Conservation (phyloP, 2,888 invertebrate species). For the Apotomis turbidana region DNA sequence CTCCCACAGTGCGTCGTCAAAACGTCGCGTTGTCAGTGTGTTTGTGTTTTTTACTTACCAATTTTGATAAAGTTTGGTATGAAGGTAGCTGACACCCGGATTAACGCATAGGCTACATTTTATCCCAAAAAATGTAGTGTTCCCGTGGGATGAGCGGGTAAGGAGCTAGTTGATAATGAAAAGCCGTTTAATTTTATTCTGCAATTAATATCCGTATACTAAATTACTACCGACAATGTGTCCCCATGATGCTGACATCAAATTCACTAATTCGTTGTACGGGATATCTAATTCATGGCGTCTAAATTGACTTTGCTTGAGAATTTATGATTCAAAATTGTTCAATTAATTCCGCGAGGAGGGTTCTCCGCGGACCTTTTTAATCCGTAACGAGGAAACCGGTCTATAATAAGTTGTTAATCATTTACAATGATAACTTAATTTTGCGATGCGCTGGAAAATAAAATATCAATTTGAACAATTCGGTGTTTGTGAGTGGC, state of each 20-base stretch:
- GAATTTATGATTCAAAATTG: conserved; percentile 23
- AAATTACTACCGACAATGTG: not conserved
- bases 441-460: not conserved
- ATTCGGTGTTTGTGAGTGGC: not conserved
- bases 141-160: too few species aligned
- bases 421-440: not conserved
- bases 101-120: too few species aligned
- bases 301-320: conserved; percentile 20
- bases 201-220: not conserved
- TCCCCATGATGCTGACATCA: not conserved
- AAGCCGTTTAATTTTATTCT: not conserved
- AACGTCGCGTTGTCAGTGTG: too few species aligned
- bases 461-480: not conserved
- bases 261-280: not conserved
- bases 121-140: too few species aligned
- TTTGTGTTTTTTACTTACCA: too few species aligned
- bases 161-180: not conserved
- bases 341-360: conserved; percentile 12
- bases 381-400: conserved; percentile 12
- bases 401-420: conserved; percentile 4
- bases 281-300: conserved; percentile 25
- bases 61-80: too few species aligned
- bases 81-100: too few species aligned
- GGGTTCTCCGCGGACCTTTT: conserved; percentile 21
- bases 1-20: too few species aligned